A percentile compares a stretch with the other conserved stretches of the same genome.
Evolutionary conservation across 2,888 invertebrate genomes (phyloP).

Genomic region (Metopia argyrocephala): DNA sequence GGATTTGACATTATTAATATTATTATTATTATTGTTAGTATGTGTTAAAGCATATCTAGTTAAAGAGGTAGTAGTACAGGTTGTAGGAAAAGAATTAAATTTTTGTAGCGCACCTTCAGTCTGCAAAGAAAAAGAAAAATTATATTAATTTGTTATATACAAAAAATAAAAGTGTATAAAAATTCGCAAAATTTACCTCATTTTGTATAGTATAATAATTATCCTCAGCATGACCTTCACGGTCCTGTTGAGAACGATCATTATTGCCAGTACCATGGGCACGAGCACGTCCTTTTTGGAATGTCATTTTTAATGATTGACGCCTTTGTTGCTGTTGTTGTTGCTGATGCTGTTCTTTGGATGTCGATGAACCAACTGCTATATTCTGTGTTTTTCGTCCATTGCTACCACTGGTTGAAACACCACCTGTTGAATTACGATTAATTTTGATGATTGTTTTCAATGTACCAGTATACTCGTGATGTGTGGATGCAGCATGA

Average conservation of each 20-base stretch:
- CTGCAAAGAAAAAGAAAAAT: slow-evolving; percentile 70
- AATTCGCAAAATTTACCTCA: slow-evolving; percentile 79
- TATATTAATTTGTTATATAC: neutral
- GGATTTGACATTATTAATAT: slow-evolving; percentile 50
- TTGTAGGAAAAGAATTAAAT: slow-evolving; percentile 54
- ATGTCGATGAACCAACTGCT: slow-evolving; percentile 39
- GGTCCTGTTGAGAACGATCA: slow-evolving; percentile 74
- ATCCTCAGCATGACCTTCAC: slow-evolving; percentile 74
- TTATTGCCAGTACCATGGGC: slow-evolving; percentile 76
- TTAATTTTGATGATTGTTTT: slow-evolving; percentile 91
- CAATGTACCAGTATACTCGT: slow-evolving; percentile 87
- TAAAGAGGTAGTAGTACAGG: slow-evolving; percentile 65
- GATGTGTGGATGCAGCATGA: slow-evolving; percentile 67
- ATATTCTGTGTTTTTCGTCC: slow-evolving; percentile 62
- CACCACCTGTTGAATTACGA: slow-evolving; percentile 75
- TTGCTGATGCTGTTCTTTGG: slow-evolving; percentile 59
- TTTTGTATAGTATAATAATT: slow-evolving; percentile 86
- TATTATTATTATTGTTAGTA: slow-evolving; percentile 62
- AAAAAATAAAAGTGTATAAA: neutral
- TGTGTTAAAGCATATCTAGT: slow-evolving; percentile 69
- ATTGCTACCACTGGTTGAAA: slow-evolving; percentile 63
- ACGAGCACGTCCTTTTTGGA: slow-evolving; percentile 85
- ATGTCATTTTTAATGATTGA: slow-evolving; percentile 87
- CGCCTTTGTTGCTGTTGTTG: slow-evolving; percentile 75
- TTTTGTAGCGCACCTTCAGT: slow-evolving; percentile 79